phyloP scores from a whole-genome alignment of 2,113 vertebrate genomes.

The Erpornis zantholeuca region DNA sequence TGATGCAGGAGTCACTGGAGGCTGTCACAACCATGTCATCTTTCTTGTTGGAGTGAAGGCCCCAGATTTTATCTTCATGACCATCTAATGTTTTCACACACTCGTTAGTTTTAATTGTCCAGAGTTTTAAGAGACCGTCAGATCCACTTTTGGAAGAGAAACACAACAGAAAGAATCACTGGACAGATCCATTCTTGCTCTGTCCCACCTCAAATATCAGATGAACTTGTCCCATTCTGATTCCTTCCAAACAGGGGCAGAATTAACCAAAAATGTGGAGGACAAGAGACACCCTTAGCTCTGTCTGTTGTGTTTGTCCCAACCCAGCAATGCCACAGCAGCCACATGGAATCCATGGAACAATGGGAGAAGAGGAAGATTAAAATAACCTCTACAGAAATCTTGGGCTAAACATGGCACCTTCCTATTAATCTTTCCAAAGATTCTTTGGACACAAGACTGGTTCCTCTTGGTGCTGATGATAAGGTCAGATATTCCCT shows the following conservation, averaged over 20 bases:
- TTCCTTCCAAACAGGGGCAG: neutral
- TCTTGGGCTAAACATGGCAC: neutral
- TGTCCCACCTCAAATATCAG: neutral
- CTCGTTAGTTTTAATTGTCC: constrained; percentile 96
- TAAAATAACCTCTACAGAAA: neutral
- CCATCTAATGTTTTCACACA: constrained; percentile 91
- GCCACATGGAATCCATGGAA: neutral
- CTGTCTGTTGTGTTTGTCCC: accelerated
- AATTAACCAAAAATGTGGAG: neutral
- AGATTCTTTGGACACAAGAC: neutral
- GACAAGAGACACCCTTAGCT: neutral
- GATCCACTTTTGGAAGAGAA: constrained; percentile 79
- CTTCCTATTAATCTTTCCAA: neutral
- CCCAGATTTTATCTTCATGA: constrained; percentile 96
- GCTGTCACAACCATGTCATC: constrained; percentile 85
- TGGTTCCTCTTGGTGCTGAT: neutral
- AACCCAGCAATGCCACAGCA: neutral
- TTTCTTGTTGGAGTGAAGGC: constrained; percentile 82
- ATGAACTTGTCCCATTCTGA: neutral
- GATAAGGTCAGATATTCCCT: neutral
- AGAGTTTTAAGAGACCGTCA: constrained; percentile 92
- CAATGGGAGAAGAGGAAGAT: neutral
- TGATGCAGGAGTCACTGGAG: constrained; percentile 87
- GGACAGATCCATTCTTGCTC: neutral
- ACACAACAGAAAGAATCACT: neutral